These are phyloP conservation scores for Microctenopoma steveboyesi DNA, from an alignment of 2,797 vertebrate genomes.

Conservation along the genomic window DNA sequence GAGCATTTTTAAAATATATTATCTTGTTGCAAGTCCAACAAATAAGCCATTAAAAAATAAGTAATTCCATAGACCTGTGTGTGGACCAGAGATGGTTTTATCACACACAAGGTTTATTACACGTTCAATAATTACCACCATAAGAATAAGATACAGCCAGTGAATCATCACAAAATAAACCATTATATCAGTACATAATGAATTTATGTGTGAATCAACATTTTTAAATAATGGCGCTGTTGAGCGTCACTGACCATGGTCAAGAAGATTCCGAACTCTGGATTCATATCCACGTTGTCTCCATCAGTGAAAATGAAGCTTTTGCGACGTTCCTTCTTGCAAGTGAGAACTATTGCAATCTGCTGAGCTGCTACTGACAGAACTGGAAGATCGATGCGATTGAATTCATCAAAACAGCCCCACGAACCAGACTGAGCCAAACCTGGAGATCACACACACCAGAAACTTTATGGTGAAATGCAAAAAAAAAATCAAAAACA, in stretches of 20 bases:
- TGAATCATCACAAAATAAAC: background rate
- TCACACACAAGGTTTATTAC: no score
- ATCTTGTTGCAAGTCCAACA: background rate
- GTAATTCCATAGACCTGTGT: no score
- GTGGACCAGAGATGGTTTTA: no score
- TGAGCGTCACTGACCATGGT: slow-evolving; percentile 89
- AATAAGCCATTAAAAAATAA: no score
- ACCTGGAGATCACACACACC: slow-evolving; percentile 79
- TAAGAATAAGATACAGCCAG: no score
- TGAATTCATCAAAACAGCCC: slow-evolving; percentile 99
- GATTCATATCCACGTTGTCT: slow-evolving; percentile 93
- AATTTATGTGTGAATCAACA: no score
- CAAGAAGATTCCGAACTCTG: slow-evolving; percentile 97
- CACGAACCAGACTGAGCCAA: slow-evolving; percentile 97
- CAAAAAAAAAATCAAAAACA: background rate
- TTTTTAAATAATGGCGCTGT: background rate
- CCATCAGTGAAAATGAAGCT: slow-evolving; percentile 95
- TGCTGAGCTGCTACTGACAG: slow-evolving; percentile 97
- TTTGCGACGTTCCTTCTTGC: slow-evolving; percentile 92
- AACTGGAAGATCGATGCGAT: slow-evolving; percentile 95
- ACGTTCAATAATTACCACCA: no score
- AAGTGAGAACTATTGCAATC: slow-evolving; percentile 93
- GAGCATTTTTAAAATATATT: background rate
- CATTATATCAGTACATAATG: background rate
- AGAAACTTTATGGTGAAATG: background rate